Conservation (phyloP, 2,888 invertebrate genomes). For the Sarcophaga caerulescens region DNA sequence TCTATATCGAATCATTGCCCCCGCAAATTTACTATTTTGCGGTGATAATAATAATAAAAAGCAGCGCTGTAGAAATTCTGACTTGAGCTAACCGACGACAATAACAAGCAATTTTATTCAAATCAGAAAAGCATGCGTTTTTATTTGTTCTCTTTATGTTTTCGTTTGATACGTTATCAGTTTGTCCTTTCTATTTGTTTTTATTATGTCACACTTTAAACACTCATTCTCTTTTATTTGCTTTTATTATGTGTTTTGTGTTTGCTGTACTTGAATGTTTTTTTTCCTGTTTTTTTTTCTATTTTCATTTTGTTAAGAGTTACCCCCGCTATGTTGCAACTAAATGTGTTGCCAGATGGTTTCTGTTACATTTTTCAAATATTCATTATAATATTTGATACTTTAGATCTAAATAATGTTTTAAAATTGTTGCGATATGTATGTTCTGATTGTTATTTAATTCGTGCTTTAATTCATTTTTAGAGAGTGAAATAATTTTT, state of each 20-base stretch:
- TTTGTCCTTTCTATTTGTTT: constrained; percentile 37
- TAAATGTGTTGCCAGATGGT: not conserved
- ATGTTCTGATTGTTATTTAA: too few relatives aligned
- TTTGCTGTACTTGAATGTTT: constrained; percentile 64
- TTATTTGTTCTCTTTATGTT: constrained; percentile 26
- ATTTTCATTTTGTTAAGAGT: constrained; percentile 10
- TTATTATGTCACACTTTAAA: constrained; percentile 28
- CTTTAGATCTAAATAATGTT: too few relatives aligned
- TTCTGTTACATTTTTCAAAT: not conserved
- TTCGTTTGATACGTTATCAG: constrained; percentile 43
- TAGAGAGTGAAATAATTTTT: too few relatives aligned
- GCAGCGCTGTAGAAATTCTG: constrained; percentile 20
- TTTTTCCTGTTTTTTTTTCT: constrained; percentile 30
- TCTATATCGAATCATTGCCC: too few relatives aligned
- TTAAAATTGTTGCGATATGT: too few relatives aligned
- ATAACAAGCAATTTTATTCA: constrained; percentile 5
- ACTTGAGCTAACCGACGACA: constrained; percentile 15
- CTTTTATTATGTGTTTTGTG: constrained; percentile 60
- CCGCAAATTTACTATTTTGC: not conserved
- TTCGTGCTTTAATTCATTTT: too few relatives aligned
- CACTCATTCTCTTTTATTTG: constrained; percentile 48
- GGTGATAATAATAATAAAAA: not conserved
- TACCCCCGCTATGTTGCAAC: not conserved
- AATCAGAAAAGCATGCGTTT: constrained; percentile 30
- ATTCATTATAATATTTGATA: not conserved